These are phyloP conservation scores for Urocolius indicus DNA, from an alignment of 2,113 vertebrate species.

Conservation along the genomic window DNA sequence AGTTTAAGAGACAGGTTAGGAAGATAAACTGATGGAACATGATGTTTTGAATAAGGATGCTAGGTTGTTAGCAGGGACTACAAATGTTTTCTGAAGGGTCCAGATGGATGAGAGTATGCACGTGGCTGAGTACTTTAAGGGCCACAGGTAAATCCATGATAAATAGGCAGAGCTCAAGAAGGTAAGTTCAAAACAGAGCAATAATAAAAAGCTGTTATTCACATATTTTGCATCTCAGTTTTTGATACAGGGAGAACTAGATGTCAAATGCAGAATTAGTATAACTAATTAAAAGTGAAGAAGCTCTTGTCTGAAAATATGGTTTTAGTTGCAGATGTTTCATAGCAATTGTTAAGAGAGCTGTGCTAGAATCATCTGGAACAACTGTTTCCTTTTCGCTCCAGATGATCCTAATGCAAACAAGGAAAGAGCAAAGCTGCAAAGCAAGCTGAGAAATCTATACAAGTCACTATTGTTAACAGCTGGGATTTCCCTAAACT, in stretches of 20 bases:
- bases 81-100: neutral
- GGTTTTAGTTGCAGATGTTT: neutral
- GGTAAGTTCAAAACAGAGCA: neutral
- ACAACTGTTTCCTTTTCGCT: neutral
- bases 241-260: neutral
- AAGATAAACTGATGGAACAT: neutral
- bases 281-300: neutral
- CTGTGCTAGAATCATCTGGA: neutral
- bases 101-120: neutral
- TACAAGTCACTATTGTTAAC: neutral
- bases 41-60: neutral
- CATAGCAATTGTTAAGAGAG: neutral
- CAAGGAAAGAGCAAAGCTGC: neutral
- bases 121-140: neutral
- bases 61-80: neutral
- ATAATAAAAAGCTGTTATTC: neutral
- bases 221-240: neutral
- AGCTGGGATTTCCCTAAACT: slow-evolving; percentile 35
- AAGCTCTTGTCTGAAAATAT: neutral
- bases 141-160: neutral
- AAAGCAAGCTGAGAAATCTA: neutral
- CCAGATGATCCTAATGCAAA: neutral
- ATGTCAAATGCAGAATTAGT: neutral
- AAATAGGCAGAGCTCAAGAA: neutral
- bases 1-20: neutral